Evolutionary conservation across 2,113 vertebrate species (phyloP), one percentile per base, ranked within the genome.

Genomic region (Lepus timidus): DNA sequence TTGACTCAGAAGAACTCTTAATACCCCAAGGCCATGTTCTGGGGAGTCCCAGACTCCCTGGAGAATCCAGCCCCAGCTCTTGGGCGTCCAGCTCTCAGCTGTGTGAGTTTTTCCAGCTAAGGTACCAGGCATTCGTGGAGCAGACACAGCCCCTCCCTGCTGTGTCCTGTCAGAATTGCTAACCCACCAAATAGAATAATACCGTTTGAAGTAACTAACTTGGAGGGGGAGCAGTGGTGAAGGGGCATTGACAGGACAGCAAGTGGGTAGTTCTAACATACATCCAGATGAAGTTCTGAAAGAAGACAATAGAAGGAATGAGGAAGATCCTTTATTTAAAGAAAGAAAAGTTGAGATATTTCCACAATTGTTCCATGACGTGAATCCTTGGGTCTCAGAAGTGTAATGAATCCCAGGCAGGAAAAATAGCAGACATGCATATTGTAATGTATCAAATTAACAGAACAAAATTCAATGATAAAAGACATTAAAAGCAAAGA

Each of bases 281-380:
- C 14, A 62, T 23, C 10, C 25, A 29, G 91, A 73, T 61, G 17
- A 82, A 49, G 29, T 91, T 68, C 17, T 6, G 31, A 81, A 82
- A 39, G 44, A 71, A 65, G 9, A 61, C 23, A 70, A 61, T 85
- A 52, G 27, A 90, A 87, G 81, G 36, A 73, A 85, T 87, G 5
- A 0, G 2, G 13, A 84, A 44, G 55, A 73, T 16, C 12, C 31
- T 70, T 25, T 61, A 93, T 33, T 79, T 80, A 91, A 90, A 71
- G 58, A 86, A 17, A 52, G 76, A 74, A 73, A 88, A 91, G 55
- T 22, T 71, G 36, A 91, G 71, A 92, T 86, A 29, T 83, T 78
- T 90, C 20, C 14, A 86, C n/a, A 79, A 52, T n/a, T 90, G 29
- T 12, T 91, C 17, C 94, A 33, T 89, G 14, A 33, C 9, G 2